Base-by-base conservation (phyloP, 2,113 vertebrate genomes). In the Columbina picui region DNA sequence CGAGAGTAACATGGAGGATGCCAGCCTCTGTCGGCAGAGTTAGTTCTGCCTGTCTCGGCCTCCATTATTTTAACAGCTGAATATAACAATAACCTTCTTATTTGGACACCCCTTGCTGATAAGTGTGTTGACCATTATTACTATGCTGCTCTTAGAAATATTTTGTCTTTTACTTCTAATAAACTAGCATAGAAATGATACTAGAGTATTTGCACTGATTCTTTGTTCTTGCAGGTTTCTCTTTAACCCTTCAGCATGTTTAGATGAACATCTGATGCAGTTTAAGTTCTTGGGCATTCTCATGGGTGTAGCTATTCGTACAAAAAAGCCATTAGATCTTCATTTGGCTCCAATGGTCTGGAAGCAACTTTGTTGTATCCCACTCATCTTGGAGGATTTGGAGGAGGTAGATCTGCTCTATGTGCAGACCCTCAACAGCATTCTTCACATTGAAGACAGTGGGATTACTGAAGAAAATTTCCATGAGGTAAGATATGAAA, bases 391-490 rank as follows among this genome's bases (percentile, higher is more conserved):
- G 95, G 98, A 99, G 96, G 98, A 99, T 97, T 95, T 99, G 82
- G 98, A 99, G 94, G 98, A 99, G 95, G 98, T 99, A 89, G 98
- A 99, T 88, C 98, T 99, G 93, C 98, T 99, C 88, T 99, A 98
- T 15, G 98, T 99, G 97, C 98, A 99, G 96, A 99, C 98, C 92
- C 98, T 99, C 81, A 98, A 98, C 97, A 99, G 98, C 98, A 99
- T 99, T 98, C 98, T 98, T 98, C 98, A 99, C 98, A 99, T 99
- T 98, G 98, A 99, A 98, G 98, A 99, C 98, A 98, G 98, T 86
- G 98, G 98, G 95, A 99, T 99, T 89, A 98, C 98, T 6, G 98
- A 99, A 97, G 98, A 98, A 89, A 99, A 98, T 97, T 99, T 99
- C 98, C 98, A 99, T 97, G 98, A 99, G 98, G 98, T 98, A 81